phyloP scores from a whole-genome alignment of 1,140 invertebrate species.

The Philotrypesis tridentata region DNA sequence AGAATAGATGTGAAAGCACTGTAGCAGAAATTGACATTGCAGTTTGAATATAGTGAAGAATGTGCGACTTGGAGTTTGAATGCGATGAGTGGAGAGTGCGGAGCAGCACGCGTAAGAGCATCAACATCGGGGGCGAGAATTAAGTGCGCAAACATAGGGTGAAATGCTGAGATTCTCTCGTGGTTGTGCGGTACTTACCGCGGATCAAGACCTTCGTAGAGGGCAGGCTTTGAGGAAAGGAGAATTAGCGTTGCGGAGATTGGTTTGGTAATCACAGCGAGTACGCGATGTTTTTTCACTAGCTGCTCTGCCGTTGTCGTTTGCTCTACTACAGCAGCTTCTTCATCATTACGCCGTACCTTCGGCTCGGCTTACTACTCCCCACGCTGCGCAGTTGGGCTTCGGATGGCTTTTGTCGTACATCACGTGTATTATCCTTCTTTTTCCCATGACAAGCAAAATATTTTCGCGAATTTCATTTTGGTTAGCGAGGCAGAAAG shows the following conservation, averaged over 20 bases:
- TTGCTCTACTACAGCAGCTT: neutral
- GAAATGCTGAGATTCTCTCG: too few species aligned
- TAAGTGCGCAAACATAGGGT: too few species aligned
- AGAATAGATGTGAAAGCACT: too few species aligned
- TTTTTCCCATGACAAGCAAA: neutral
- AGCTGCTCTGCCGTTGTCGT: neutral
- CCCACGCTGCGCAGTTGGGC: neutral
- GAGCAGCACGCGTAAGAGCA: too few species aligned
- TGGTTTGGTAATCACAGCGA: neutral
- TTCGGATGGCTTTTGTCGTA: conserved; percentile 2
- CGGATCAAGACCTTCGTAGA: neutral
- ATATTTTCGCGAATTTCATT: neutral
- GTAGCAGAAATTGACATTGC: too few species aligned
- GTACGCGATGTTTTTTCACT: neutral
- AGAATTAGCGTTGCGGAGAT: neutral
- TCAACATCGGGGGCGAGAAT: too few species aligned
- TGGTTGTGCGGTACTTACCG: neutral
- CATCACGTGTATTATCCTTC: conserved; percentile 3
- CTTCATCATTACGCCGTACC: neutral
- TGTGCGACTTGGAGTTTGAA: too few species aligned
- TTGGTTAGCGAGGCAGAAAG: too few species aligned
- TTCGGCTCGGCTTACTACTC: too few species aligned
- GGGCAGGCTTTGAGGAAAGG: neutral
- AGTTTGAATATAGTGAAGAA: too few species aligned
- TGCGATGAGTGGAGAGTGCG: too few species aligned